These are phyloP conservation scores for Platyrinchus mystaceus DNA, from an alignment of 2,797 vertebrate species.

Conservation along the genomic window DNA sequence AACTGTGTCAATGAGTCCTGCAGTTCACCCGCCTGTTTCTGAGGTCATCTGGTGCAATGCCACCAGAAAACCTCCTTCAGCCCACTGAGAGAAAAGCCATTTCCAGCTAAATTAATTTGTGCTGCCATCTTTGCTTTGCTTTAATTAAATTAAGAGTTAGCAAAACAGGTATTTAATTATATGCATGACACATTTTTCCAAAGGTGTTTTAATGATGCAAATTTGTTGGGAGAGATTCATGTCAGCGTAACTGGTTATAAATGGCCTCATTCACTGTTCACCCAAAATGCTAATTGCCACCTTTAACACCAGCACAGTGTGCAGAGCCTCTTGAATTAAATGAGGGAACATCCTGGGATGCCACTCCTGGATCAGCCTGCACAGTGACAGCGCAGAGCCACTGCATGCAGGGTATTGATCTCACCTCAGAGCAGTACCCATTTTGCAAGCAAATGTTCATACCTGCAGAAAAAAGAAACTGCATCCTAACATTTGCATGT, in stretches of 20 bases:
- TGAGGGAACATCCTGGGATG: not conserved
- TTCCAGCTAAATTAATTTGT: slow-evolving; percentile 54
- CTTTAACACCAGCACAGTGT: not conserved
- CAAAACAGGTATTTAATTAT: slow-evolving; percentile 65
- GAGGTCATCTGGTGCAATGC: not conserved
- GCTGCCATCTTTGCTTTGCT: slow-evolving; percentile 33
- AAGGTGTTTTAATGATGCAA: slow-evolving; percentile 49
- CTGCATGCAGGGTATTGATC: not conserved
- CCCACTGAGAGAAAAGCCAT: slow-evolving; percentile 30
- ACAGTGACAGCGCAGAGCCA: not conserved
- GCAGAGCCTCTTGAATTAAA: not conserved
- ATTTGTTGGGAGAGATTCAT: slow-evolving; percentile 43
- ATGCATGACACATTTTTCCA: slow-evolving; percentile 51
- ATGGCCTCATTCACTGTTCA: not conserved
- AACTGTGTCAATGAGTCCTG: not conserved
- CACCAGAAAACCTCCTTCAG: not conserved
- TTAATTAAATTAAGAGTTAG: slow-evolving; percentile 63
- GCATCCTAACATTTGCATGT: not conserved
- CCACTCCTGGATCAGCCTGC: not conserved
- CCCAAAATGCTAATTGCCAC: not conserved
- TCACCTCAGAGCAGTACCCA: not conserved
- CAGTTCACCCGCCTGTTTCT: not conserved
- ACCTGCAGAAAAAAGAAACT: not conserved
- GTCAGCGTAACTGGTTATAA: slow-evolving; percentile 13
- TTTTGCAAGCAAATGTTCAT: not conserved